phyloP scores from a whole-genome alignment of 2,113 vertebrate species.

The Mus pahari region DNA sequence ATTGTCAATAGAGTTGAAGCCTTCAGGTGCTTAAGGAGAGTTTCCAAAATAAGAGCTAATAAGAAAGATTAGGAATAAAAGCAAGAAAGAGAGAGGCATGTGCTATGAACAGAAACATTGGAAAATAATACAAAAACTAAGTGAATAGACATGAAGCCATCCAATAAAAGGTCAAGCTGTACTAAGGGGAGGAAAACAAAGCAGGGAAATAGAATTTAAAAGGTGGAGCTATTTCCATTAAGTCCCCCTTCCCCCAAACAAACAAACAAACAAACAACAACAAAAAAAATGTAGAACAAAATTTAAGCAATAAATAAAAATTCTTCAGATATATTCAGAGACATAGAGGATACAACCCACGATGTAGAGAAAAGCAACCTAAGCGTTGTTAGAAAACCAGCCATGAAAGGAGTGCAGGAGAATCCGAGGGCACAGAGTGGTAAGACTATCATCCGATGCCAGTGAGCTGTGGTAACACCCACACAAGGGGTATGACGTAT shows the following conservation, averaged over 20 bases:
- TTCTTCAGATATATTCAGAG: background rate
- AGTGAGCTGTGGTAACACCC: background rate
- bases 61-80: background rate
- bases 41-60: background rate
- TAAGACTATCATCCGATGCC: background rate
- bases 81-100: background rate
- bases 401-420: background rate
- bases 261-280: too few species aligned
- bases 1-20: background rate
- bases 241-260: background rate
- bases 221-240: background rate
- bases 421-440: background rate
- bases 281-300: background rate
- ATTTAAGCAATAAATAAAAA: conserved; percentile 6
- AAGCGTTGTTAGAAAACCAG: background rate
- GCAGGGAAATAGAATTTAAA: background rate
- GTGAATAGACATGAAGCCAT: background rate
- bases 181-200: background rate
- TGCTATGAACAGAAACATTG: background rate
- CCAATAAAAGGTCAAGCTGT: background rate
- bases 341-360: background rate
- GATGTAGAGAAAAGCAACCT: background rate
- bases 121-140: background rate
- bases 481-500: background rate
- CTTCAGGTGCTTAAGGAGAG: background rate